A percentile compares a stretch with the other conserved stretches of the same genome.
Conservation (phyloP, 2,888 invertebrate genomes). For the Habroteleia sp. region DNA sequence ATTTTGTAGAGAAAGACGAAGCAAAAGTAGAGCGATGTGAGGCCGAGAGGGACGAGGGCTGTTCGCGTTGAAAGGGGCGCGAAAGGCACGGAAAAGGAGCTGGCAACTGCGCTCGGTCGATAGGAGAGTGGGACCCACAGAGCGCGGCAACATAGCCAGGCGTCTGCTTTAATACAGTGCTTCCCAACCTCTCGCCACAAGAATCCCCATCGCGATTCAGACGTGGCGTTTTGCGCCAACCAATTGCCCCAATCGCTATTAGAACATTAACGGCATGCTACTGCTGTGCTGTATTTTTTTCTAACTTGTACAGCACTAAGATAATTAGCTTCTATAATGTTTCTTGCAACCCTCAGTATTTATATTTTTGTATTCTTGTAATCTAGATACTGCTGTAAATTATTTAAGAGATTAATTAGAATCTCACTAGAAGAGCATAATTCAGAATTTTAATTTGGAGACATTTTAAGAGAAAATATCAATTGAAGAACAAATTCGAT, state of each 20-base stretch:
- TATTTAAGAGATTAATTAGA: too few species aligned
- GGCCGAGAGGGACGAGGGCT: constrained; percentile 65
- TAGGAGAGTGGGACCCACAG: constrained; percentile 76
- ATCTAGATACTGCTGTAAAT: too few species aligned
- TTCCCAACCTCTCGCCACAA: constrained; percentile 68
- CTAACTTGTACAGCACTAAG: too few species aligned
- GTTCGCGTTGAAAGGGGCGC: constrained; percentile 74
- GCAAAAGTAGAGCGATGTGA: constrained; percentile 46
- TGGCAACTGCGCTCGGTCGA: constrained; percentile 80
- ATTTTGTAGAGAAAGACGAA: constrained; percentile 47
- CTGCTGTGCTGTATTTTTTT: neutral
- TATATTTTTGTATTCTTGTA: too few species aligned
- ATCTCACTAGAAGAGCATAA: too few species aligned
- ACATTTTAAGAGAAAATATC: too few species aligned
- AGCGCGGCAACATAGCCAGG: constrained; percentile 76
- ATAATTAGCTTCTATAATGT: too few species aligned
- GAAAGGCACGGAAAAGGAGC: constrained; percentile 76
- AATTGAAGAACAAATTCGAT: too few species aligned
- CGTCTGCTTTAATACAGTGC: constrained; percentile 76
- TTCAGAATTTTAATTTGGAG: too few species aligned
- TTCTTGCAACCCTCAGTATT: too few species aligned
- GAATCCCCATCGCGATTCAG: constrained; percentile 29
- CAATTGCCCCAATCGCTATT: constrained; percentile 23
- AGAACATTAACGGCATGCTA: neutral
- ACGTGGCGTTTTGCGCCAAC: constrained; percentile 9